These are phyloP conservation scores for Steatornis caripensis DNA, from an alignment of 2,113 vertebrate genomes.

Conservation along the genomic window DNA sequence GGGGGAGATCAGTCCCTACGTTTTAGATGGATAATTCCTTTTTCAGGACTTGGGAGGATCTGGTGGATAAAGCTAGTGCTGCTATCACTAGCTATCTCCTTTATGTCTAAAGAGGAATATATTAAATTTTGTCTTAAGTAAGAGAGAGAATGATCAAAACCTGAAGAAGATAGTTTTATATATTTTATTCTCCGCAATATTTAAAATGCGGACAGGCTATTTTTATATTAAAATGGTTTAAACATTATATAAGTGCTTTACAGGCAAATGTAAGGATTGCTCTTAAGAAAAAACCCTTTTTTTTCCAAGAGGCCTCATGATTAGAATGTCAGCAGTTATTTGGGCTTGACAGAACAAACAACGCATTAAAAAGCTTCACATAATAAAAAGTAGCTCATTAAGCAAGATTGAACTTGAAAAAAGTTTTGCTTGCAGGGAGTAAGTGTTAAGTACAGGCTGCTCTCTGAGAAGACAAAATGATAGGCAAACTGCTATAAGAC, in stretches of 20 bases:
- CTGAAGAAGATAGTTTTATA: background rate
- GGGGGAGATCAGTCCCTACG: background rate
- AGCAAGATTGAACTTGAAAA: constrained; percentile 54
- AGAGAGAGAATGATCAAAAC: background rate
- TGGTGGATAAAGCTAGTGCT: background rate
- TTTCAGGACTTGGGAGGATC: background rate
- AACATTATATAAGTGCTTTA: background rate
- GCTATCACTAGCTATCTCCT: background rate
- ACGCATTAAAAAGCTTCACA: background rate
- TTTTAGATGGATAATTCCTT: background rate
- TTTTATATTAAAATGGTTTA: constrained; percentile 15
- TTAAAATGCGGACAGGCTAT: background rate
- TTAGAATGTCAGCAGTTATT: constrained; percentile 53
- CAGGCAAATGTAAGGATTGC: background rate
- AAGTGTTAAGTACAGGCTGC: background rate
- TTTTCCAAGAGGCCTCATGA: background rate
- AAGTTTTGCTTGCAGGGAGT: constrained; percentile 23
- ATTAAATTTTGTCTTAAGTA: background rate
- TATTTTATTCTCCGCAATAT: background rate
- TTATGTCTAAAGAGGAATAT: background rate
- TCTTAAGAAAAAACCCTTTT: background rate
- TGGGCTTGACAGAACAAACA: constrained; percentile 59
- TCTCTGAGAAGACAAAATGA: background rate
- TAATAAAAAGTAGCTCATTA: constrained; percentile 54
- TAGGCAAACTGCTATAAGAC: background rate